phyloP scores from a whole-genome alignment of 1,140 invertebrate species.

The Zaprionus tsacasi region DNA sequence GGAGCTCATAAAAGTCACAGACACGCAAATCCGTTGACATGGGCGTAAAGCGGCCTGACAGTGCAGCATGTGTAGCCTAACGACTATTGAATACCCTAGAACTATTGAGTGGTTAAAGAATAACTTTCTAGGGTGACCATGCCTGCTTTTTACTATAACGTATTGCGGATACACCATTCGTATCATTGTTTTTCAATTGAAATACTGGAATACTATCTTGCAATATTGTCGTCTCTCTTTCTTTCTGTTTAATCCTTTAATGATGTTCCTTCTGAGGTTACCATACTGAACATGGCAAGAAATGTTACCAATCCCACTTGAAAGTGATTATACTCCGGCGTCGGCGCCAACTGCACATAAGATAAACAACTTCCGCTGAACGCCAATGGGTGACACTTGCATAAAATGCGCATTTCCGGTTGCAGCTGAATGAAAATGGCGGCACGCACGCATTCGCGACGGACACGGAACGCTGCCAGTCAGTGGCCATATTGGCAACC shows the following conservation, averaged over 20 bases:
- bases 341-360: conserved; percentile 31
- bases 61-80: neutral
- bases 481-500: conserved; percentile 39
- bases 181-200: too few species aligned
- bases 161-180: too few species aligned
- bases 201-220: too few species aligned
- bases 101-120: too few species aligned
- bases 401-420: conserved; percentile 63
- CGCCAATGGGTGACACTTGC: conserved; percentile 56
- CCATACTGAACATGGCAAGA: neutral
- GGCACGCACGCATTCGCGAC: conserved; percentile 31
- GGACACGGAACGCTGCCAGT: conserved; percentile 31
- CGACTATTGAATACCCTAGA: conserved; percentile 7
- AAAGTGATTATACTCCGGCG: neutral
- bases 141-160: too few species aligned
- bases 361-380: conserved; percentile 58
- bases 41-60: neutral
- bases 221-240: too few species aligned
- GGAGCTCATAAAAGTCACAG: conserved; percentile 48
- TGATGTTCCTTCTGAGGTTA: too few species aligned
- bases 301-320: neutral
- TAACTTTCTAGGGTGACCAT: too few species aligned
- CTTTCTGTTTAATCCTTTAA: too few species aligned
- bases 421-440: conserved; percentile 46
- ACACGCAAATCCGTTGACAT: conserved; percentile 49